These are phyloP conservation scores for Octopus bimaculoides DNA, from an alignment of 1,140 invertebrate species.

Conservation along the genomic window DNA sequence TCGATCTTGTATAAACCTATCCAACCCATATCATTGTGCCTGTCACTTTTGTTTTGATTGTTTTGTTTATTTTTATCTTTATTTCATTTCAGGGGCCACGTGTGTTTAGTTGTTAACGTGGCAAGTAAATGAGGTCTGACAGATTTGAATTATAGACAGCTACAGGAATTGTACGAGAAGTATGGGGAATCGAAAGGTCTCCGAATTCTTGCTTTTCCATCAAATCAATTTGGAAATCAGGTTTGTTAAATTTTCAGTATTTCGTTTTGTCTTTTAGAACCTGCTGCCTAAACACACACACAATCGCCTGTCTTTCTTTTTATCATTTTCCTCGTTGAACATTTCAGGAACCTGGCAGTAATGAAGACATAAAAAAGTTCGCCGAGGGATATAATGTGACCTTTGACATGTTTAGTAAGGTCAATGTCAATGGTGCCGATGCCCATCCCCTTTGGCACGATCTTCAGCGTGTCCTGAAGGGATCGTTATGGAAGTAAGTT, in stretches of 20 bases:
- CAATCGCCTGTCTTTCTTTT: too few species aligned
- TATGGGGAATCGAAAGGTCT: conserved; percentile 54
- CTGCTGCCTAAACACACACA: too few species aligned
- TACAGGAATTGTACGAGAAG: conserved; percentile 53
- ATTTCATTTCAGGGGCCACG: conserved; percentile 49
- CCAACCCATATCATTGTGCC: too few species aligned
- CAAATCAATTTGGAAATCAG: conserved; percentile 58
- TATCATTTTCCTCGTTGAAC: not conserved
- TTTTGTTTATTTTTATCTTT: not conserved
- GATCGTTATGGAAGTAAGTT: conserved; percentile 40
- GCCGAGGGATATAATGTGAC: conserved; percentile 32
- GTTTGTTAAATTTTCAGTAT: conserved; percentile 24
- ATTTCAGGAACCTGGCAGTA: conserved; percentile 36
- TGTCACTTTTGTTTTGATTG: too few species aligned
- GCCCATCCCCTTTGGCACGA: conserved; percentile 82
- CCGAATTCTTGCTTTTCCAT: conserved; percentile 56
- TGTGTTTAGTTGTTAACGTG: conserved; percentile 55
- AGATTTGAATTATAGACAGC: conserved; percentile 56
- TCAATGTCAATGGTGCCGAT: conserved; percentile 81
- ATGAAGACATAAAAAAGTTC: conserved; percentile 44
- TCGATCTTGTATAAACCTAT: too few species aligned
- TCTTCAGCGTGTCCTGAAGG: conserved; percentile 72
- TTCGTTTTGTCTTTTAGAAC: too few species aligned
- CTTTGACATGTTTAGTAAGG: conserved; percentile 61
- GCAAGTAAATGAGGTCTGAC: conserved; percentile 58